A percentile compares a stretch with the other conserved stretches of the same genome.
Evolutionary conservation across 2,113 vertebrate genomes (phyloP).

Genomic region (Puffinus mauretanicus): DNA sequence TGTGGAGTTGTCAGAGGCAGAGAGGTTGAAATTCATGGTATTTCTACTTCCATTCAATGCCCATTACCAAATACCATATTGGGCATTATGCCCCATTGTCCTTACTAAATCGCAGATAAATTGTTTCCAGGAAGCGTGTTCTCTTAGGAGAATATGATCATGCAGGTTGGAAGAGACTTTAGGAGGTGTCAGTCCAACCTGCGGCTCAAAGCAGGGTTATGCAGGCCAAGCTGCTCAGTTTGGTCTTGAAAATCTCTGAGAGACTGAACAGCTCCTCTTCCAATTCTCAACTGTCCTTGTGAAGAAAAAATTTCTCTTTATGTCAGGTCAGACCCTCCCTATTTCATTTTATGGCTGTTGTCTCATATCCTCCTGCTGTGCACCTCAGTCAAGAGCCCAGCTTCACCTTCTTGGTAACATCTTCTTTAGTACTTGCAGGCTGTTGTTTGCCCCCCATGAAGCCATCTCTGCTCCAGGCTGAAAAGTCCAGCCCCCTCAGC

Average conservation of each 20-base stretch:
- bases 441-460: neutral
- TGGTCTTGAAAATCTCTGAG: neutral
- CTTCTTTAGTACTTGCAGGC: neutral
- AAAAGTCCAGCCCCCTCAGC: neutral
- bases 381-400: neutral
- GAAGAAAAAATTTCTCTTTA: neutral
- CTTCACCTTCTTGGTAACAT: neutral
- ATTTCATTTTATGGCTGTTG: neutral
- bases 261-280: neutral
- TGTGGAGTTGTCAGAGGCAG: neutral
- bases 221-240: neutral
- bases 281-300: fast-evolving
- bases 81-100: neutral
- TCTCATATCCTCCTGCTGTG: neutral
- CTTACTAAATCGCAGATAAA: neutral
- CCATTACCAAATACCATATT: neutral
- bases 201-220: neutral
- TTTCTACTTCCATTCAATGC: neutral
- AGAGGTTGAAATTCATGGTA: neutral
- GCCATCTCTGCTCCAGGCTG: neutral
- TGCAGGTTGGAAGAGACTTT: neutral
- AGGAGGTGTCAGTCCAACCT: neutral
- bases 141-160: neutral
- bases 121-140: neutral
- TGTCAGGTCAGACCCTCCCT: neutral